Evolutionary conservation across 1,140 invertebrate species (phyloP).

Genomic region (Drosophila pruinosa): DNA sequence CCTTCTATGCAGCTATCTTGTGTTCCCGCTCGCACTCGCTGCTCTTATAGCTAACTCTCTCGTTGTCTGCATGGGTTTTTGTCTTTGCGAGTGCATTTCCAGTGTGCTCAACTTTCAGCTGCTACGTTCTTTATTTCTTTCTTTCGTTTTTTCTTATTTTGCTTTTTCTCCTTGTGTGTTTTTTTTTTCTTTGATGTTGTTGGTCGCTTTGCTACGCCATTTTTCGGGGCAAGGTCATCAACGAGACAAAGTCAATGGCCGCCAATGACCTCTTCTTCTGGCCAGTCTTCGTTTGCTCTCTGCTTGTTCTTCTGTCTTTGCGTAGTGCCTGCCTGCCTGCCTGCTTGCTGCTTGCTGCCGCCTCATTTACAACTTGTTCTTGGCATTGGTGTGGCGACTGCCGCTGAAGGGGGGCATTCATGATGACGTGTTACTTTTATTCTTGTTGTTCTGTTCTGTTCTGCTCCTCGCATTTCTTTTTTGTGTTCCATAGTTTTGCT

Average conservation of each 20-base stretch:
- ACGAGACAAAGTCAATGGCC: conserved; percentile 82
- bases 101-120: conserved; percentile 40
- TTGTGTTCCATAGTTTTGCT: conserved; percentile 44
- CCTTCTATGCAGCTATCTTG: conserved; percentile 1
- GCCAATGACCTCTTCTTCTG: conserved; percentile 79
- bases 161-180: conserved; percentile 3
- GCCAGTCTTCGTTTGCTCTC: conserved; percentile 19
- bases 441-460: conserved; percentile 35
- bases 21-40: not conserved
- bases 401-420: conserved; percentile 44
- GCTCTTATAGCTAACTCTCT: not conserved
- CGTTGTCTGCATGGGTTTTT: conserved; percentile 10
- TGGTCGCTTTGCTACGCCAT: conserved; percentile 63
- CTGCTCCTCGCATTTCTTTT: conserved; percentile 40
- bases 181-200: conserved; percentile 20
- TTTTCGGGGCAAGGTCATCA: conserved; percentile 83
- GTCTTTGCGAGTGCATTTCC: conserved; percentile 52
- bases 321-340: conserved; percentile 20
- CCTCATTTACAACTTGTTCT: conserved; percentile 80
- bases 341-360: conserved; percentile 29
- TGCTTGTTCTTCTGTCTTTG: conserved; percentile 34
- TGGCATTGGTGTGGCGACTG: conserved; percentile 50
- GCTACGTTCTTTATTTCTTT: conserved; percentile 18
- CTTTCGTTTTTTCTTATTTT: conserved; percentile 12
- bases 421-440: conserved; percentile 75